A percentile compares a stretch with the other conserved stretches of the same genome.
phyloP scores from a whole-genome alignment of 2,797 vertebrate species.

The Neostethus bicornis region DNA sequence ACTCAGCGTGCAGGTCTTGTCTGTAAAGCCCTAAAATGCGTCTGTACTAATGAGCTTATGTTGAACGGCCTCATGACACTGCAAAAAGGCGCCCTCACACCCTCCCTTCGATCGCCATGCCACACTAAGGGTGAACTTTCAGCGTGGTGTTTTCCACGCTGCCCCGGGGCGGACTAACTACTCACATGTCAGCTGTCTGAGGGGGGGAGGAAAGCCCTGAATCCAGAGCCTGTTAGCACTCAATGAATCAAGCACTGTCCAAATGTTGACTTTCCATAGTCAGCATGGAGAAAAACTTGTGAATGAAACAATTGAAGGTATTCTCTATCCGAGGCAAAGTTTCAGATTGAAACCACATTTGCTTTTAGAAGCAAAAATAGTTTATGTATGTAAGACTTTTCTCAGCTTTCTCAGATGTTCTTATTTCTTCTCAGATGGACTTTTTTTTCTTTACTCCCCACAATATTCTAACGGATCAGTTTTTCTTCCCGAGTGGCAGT shows the following conservation, averaged over 20 bases:
- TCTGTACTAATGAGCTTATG: conserved; percentile 33
- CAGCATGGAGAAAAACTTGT: conserved; percentile 51
- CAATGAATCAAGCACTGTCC: conserved; percentile 38
- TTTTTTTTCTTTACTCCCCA: too few relatives aligned
- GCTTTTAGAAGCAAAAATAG: background rate
- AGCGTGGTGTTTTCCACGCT: conserved; percentile 48
- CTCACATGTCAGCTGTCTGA: conserved; percentile 51
- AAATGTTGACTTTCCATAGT: conserved; percentile 70
- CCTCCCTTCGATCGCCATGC: background rate
- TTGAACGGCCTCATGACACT: conserved; percentile 24
- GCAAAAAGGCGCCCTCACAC: conserved; percentile 8
- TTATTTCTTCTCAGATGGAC: conserved; percentile 21
- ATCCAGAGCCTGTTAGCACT: conserved; percentile 39
- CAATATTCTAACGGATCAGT: conserved; percentile 26
- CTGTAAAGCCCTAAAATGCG: conserved; percentile 2
- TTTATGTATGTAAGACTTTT: background rate
- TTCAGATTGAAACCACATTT: background rate
- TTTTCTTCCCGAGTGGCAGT: too few relatives aligned
- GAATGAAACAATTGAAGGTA: conserved; percentile 55
- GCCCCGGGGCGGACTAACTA: conserved; percentile 25
- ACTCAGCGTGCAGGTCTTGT: background rate
- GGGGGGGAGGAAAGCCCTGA: conserved; percentile 45
- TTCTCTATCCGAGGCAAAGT: background rate
- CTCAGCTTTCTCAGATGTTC: background rate
- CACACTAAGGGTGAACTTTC: conserved; percentile 27